Evolutionary conservation across 1,140 invertebrate genomes (phyloP).

Genomic region (Stenopsyche tienmushanensis): DNA sequence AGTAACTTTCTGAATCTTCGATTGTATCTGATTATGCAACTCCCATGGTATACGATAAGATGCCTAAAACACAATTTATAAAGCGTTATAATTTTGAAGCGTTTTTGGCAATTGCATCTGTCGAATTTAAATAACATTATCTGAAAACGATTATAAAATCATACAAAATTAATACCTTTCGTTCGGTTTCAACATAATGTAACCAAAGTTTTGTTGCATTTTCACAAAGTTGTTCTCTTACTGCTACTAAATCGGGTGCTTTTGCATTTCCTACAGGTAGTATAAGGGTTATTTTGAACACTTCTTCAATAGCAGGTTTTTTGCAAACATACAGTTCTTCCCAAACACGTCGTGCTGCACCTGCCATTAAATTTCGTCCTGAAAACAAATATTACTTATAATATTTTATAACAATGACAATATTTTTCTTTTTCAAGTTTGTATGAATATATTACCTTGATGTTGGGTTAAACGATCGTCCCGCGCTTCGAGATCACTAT

Average conservation of each 20-base stretch:
- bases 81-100: no score
- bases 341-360: slow-evolving; percentile 92
- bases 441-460: slow-evolving; percentile 56
- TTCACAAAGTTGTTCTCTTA: slow-evolving; percentile 84
- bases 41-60: slow-evolving; percentile 84
- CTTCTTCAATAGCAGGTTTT: slow-evolving; percentile 91
- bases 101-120: no score
- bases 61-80: slow-evolving; percentile 52
- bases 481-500: slow-evolving; percentile 66
- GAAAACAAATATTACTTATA: background rate
- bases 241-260: slow-evolving; percentile 74
- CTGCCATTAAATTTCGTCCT: slow-evolving; percentile 82
- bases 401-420: background rate
- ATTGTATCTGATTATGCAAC: slow-evolving; percentile 92
- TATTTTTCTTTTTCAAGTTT: background rate
- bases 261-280: slow-evolving; percentile 69
- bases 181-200: slow-evolving; percentile 85
- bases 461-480: slow-evolving; percentile 76
- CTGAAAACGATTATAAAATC: background rate
- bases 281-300: slow-evolving; percentile 85
- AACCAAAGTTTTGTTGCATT: slow-evolving; percentile 85
- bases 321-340: slow-evolving; percentile 95
- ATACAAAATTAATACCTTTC: slow-evolving; percentile 59
- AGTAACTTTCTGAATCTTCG: slow-evolving; percentile 94
- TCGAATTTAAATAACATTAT: background rate